Percentiles rank a stretch among this genome's conserved stretches.
These are phyloP conservation scores for Phylloscopus trochiloides DNA, from an alignment of 2,113 vertebrate genomes.

Conservation along the genomic window DNA sequence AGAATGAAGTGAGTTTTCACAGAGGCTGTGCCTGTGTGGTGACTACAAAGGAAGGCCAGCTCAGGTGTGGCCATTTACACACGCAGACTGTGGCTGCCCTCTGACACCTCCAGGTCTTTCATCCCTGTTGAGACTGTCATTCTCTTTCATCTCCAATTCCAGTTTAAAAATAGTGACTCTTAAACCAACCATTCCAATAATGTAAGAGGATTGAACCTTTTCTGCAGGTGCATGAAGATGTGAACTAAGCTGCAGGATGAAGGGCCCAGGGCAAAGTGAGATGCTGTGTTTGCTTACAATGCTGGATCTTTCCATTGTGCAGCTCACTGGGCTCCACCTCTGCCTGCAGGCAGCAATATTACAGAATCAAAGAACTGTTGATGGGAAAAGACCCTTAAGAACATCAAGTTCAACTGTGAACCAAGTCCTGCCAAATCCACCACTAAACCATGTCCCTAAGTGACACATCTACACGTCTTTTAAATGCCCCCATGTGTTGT, in stretches of 20 bases:
- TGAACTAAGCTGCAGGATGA: not conserved
- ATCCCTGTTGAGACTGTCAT: not conserved
- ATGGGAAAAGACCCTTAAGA: not conserved
- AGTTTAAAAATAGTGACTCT: not conserved
- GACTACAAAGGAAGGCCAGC: not conserved
- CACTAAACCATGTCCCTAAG: not conserved
- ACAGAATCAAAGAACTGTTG: not conserved
- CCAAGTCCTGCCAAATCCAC: not conserved
- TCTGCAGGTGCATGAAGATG: not conserved
- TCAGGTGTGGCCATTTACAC: not conserved
- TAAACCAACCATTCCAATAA: not conserved
- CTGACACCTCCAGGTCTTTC: not conserved
- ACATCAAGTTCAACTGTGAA: not conserved
- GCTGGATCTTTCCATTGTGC: not conserved
- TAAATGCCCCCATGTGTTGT: not conserved
- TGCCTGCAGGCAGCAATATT: not conserved
- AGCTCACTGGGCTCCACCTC: not conserved
- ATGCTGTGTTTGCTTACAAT: not conserved
- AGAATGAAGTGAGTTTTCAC: not conserved
- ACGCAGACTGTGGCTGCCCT: not conserved
- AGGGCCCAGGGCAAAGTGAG: not conserved
- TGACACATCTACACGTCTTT: not conserved
- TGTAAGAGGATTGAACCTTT: not conserved
- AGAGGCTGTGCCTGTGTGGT: not conserved
- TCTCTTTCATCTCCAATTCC: not conserved